These are phyloP conservation scores for Vesta saturnalis DNA, from an alignment of 2,888 invertebrate genomes.

Conservation along the genomic window DNA sequence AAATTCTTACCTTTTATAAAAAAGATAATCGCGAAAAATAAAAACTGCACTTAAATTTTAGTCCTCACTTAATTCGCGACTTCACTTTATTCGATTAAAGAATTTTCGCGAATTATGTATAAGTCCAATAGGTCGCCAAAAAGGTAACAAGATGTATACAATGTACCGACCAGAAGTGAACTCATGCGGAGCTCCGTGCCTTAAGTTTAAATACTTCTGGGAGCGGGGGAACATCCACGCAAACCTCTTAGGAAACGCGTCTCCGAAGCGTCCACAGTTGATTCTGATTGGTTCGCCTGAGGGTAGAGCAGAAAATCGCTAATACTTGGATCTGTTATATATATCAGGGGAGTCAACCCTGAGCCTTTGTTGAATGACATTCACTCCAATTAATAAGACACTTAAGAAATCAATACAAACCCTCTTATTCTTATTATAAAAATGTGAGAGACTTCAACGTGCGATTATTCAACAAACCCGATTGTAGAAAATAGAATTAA, in stretches of 20 bases:
- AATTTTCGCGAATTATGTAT: slow-evolving; percentile 36
- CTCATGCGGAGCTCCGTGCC: slow-evolving; percentile 69
- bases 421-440: neutral
- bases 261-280: slow-evolving; percentile 69
- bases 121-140: slow-evolving; percentile 37
- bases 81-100: slow-evolving; percentile 32
- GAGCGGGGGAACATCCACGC: slow-evolving; percentile 68
- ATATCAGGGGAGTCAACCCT: slow-evolving; percentile 56
- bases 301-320: slow-evolving; percentile 60
- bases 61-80: slow-evolving; percentile 30
- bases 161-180: slow-evolving; percentile 66
- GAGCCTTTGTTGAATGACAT: slow-evolving; percentile 60
- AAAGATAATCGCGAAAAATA: slow-evolving; percentile 21
- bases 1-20: slow-evolving; percentile 26
- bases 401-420: slow-evolving; percentile 4
- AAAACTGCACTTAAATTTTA: slow-evolving; percentile 34
- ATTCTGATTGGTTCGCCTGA: slow-evolving; percentile 57
- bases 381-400: slow-evolving; percentile 27
- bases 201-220: slow-evolving; percentile 69
- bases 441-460: slow-evolving; percentile 44
- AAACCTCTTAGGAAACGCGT: slow-evolving; percentile 71
- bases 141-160: slow-evolving; percentile 46
- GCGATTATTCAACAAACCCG: slow-evolving; percentile 41
- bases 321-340: slow-evolving; percentile 47
- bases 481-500: slow-evolving; percentile 19